Evolutionary conservation across 2,797 vertebrate species (phyloP).

Genomic region (Chaunax sp.): DNA sequence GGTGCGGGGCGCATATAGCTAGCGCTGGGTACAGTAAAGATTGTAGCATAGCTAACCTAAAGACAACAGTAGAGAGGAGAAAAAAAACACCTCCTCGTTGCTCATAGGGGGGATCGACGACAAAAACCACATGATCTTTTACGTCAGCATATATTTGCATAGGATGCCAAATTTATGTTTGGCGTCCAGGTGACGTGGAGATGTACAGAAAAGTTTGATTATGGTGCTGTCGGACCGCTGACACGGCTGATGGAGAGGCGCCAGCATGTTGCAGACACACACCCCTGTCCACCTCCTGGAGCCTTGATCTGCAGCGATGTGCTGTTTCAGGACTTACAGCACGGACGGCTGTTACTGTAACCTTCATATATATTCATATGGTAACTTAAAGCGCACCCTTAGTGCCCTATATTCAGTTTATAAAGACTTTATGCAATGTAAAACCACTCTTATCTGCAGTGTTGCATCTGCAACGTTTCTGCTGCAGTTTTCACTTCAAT

Average conservation of each 20-base stretch:
- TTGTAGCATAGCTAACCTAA: conserved; percentile 80
- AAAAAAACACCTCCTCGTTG: conserved; percentile 78
- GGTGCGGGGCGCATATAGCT: conserved; percentile 71
- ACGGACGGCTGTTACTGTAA: neutral
- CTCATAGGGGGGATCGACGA: conserved; percentile 91
- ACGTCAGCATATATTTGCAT: conserved; percentile 97
- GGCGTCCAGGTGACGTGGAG: conserved; percentile 81
- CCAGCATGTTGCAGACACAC: conserved; percentile 50
- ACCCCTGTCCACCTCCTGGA: conserved; percentile 36
- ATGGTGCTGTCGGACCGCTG: conserved; percentile 19
- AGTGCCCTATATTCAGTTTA: too few species aligned
- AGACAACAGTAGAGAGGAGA: conserved; percentile 73
- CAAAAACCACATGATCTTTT: conserved; percentile 94
- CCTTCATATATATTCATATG: neutral
- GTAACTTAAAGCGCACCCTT: neutral
- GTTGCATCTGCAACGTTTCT: too few species aligned
- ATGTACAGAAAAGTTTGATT: conserved; percentile 84
- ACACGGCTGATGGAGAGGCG: conserved; percentile 27
- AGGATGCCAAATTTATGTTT: conserved; percentile 89
- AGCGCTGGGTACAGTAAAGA: conserved; percentile 78
- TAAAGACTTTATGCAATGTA: neutral
- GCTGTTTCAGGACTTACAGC: conserved; percentile 17
- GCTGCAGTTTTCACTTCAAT: too few species aligned
- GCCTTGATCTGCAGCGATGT: conserved; percentile 24
- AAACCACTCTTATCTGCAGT: neutral